Percentiles rank a stretch among this genome's conserved stretches.
Conservation (phyloP, 92 coral and sea anemone genomes). For the Chrysogorgia sp. region DNA sequence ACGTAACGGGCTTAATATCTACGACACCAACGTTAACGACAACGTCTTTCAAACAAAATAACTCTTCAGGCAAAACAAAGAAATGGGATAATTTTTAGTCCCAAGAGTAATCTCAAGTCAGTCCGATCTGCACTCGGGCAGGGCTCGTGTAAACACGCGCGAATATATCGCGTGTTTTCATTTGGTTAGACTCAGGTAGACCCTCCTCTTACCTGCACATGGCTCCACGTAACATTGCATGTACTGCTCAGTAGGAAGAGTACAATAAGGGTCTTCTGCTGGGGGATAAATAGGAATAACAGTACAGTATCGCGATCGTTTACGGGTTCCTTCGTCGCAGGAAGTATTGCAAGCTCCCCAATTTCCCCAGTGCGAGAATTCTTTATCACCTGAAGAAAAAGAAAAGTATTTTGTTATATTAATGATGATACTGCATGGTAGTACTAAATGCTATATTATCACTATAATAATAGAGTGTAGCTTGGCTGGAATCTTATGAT, state of each 20-base stretch:
- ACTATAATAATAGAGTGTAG: too few relatives aligned
- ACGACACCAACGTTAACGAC: too few relatives aligned
- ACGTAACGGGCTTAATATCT: too few relatives aligned
- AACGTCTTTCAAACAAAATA: too few relatives aligned
- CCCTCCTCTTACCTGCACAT: constrained; percentile 24
- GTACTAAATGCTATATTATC: too few relatives aligned
- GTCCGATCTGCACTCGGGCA: too few relatives aligned
- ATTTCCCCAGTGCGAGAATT: constrained; percentile 24
- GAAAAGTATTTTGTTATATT: background rate
- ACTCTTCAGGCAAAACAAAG: background rate
- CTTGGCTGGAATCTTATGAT: too few relatives aligned
- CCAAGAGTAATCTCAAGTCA: too few relatives aligned
- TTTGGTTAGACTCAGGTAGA: too few relatives aligned
- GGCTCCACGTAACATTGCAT: constrained; percentile 21
- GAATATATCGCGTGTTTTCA: too few relatives aligned
- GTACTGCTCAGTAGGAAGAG: constrained; percentile 20
- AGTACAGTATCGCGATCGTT: constrained; percentile 31
- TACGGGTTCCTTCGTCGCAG: constrained; percentile 24
- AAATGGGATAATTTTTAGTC: background rate
- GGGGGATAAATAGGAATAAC: constrained; percentile 28
- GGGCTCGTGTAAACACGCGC: too few relatives aligned
- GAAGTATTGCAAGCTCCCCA: constrained; percentile 29
- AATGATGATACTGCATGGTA: too few relatives aligned
- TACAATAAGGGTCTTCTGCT: constrained; percentile 25
- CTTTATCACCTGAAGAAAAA: constrained; percentile 14